Percentiles rank a stretch among this genome's conserved stretches.
Conservation (phyloP, 2,797 vertebrate species). For the Falco cherrug region DNA sequence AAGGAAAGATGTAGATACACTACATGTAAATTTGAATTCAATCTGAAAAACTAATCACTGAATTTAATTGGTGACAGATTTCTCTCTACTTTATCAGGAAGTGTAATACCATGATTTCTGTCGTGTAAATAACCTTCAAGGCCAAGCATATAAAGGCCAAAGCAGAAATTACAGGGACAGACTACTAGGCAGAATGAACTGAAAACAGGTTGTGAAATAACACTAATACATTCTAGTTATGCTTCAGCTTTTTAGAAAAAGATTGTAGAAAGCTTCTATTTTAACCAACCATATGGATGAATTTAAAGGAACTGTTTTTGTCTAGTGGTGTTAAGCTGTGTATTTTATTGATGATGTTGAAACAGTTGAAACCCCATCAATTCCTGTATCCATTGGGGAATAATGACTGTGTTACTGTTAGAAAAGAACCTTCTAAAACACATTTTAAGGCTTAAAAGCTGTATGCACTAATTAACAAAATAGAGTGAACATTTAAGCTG, state of each 20-base stretch:
- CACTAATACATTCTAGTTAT: background rate
- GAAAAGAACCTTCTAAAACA: constrained; percentile 58
- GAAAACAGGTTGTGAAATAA: background rate
- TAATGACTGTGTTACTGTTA: constrained; percentile 31
- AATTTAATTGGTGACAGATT: background rate
- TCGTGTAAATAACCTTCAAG: background rate
- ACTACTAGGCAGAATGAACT: background rate
- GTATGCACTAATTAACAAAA: constrained; percentile 77
- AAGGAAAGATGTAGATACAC: background rate
- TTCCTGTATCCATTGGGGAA: constrained; percentile 32
- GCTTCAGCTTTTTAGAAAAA: background rate
- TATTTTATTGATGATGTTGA: constrained; percentile 48
- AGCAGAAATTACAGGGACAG: background rate
- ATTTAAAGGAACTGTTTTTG: background rate
- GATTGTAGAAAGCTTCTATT: background rate
- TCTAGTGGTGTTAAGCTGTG: background rate
- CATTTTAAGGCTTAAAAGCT: constrained; percentile 69
- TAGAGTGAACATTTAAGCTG: constrained; percentile 75
- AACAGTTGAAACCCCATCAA: constrained; percentile 55
- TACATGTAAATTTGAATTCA: no score
- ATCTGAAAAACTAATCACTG: background rate
- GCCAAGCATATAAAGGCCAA: background rate
- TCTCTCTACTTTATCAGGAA: background rate
- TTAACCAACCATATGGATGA: background rate
- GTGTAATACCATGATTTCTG: background rate